A percentile compares a stretch with the other conserved stretches of the same genome.
Conservation (phyloP, 2,797 vertebrate species). For the Gallinago solitaria region DNA sequence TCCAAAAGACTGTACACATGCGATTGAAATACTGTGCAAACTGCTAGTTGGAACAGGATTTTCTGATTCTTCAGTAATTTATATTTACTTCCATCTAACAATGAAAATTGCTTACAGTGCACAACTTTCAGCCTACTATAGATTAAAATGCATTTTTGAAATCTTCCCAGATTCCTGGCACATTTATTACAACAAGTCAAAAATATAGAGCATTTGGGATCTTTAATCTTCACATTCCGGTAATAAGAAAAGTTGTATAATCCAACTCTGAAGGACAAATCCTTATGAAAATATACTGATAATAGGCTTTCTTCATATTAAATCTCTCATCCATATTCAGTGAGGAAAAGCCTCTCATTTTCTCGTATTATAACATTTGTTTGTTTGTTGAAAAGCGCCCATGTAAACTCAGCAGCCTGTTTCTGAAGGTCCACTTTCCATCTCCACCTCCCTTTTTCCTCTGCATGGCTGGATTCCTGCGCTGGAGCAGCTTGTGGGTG, state of each 20-base stretch:
- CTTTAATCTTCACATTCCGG: constrained; percentile 42
- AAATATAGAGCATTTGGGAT: constrained; percentile 5
- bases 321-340: background rate
- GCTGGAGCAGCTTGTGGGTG: background rate
- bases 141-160: constrained; percentile 58
- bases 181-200: background rate
- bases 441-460: background rate
- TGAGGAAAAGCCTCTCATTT: constrained; percentile 16
- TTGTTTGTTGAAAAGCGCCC: background rate
- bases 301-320: background rate
- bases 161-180: constrained; percentile 30
- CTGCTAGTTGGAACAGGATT: constrained; percentile 2
- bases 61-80: constrained; percentile 53
- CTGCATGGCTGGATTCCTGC: background rate
- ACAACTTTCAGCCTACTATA: constrained; percentile 25
- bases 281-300: background rate
- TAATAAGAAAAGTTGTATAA: constrained; percentile 35
- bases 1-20: background rate
- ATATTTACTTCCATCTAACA: constrained; percentile 46
- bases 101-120: constrained; percentile 35
- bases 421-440: background rate
- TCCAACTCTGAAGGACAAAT: constrained; percentile 36
- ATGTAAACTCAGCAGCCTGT: background rate
- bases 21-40: background rate
- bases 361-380: background rate